These are phyloP conservation scores for Synergus gifuensis DNA, from an alignment of 2,888 invertebrate species.

Conservation along the genomic window DNA sequence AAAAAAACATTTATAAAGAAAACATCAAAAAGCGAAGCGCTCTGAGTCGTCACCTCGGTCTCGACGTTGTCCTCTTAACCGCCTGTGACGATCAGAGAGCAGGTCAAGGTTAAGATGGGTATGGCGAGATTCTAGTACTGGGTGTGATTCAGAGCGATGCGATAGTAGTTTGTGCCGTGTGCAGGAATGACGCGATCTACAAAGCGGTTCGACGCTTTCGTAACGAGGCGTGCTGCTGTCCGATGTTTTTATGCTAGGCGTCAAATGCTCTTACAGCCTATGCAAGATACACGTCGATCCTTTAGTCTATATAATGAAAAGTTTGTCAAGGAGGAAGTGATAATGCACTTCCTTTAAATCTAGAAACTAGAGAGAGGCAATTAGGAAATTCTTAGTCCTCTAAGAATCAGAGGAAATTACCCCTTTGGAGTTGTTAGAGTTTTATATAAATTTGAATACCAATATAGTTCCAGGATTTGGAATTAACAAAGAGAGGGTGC, in stretches of 20 bases:
- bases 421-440: too few relatives aligned
- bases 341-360: too few relatives aligned
- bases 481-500: too few relatives aligned
- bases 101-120: conserved; percentile 48
- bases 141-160: conserved; percentile 31
- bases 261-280: background rate
- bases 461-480: too few relatives aligned
- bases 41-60: conserved; percentile 18
- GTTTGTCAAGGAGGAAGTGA: too few relatives aligned
- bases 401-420: too few relatives aligned
- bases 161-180: conserved; percentile 50
- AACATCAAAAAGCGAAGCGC: background rate
- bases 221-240: conserved; percentile 33
- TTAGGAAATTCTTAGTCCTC: too few relatives aligned
- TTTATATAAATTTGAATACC: too few relatives aligned
- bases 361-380: too few relatives aligned
- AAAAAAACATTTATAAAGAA: conserved; percentile 22
- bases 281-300: too few relatives aligned
- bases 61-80: conserved; percentile 21
- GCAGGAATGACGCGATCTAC: conserved; percentile 54
- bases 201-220: conserved; percentile 35
- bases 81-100: conserved; percentile 14
- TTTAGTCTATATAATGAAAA: too few relatives aligned
- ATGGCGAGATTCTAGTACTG: conserved; percentile 30
- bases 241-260: background rate